Percentiles rank a stretch among this genome's conserved stretches.
phyloP scores from a whole-genome alignment of 1,140 invertebrate species.

The Drosophila pruinosa region DNA sequence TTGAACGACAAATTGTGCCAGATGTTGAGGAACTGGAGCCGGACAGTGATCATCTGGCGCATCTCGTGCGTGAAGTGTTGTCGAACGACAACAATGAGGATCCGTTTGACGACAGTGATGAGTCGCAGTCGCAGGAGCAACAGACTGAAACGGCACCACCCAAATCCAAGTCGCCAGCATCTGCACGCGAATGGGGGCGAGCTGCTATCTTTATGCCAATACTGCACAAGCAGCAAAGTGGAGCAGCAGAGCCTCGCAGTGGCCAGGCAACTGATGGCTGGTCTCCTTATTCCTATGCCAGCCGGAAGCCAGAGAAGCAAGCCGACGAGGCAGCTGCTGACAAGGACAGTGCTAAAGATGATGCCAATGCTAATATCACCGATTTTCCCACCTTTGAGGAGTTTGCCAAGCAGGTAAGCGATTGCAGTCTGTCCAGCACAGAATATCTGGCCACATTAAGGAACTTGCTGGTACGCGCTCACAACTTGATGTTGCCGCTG shows the following conservation, averaged over 20 bases:
- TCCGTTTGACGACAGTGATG: neutral
- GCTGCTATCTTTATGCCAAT: neutral
- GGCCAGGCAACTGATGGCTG: neutral
- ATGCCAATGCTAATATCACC: neutral
- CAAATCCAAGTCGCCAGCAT: neutral
- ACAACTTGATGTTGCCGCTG: constrained; percentile 51
- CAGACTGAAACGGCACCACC: no score
- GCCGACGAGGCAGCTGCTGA: no score
- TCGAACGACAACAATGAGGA: neutral
- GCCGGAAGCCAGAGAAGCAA: neutral
- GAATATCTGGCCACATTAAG: constrained; percentile 51
- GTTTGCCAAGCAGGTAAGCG: constrained; percentile 40
- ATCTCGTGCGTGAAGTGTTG: neutral
- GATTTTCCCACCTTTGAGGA: constrained; percentile 42
- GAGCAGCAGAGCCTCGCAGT: neutral
- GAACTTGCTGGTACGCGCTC: constrained; percentile 54
- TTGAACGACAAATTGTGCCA: no score
- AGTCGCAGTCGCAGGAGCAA: no score
- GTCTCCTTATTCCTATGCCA: neutral
- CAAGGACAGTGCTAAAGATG: no score
- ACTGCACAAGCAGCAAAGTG: neutral
- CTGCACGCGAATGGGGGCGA: neutral
- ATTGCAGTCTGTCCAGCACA: constrained; percentile 18
- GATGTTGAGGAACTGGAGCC: no score
- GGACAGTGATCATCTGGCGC: neutral